Percentiles rank a stretch among this genome's conserved stretches.
phyloP scores from a whole-genome alignment of 2,797 vertebrate species.

The Lagodon rhomboides region DNA sequence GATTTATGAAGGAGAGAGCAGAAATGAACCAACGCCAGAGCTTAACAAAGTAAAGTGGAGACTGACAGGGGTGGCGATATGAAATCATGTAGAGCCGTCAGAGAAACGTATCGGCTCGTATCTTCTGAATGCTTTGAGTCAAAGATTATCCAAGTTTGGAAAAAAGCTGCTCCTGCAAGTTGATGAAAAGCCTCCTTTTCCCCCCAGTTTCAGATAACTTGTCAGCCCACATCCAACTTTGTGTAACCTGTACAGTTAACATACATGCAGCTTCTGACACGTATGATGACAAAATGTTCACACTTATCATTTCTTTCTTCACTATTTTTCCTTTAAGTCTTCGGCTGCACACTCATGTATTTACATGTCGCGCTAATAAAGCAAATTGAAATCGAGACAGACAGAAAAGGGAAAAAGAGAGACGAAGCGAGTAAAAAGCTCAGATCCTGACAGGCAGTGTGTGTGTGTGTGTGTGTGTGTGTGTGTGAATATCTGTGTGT shows the following conservation, averaged over 20 bases:
- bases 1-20: not conserved
- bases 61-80: not conserved
- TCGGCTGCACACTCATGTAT: conserved; percentile 12
- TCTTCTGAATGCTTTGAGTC: not conserved
- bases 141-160: not conserved
- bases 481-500: conserved; percentile 40
- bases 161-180: not conserved
- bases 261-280: conserved; percentile 4
- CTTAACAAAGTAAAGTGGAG: conserved; percentile 3
- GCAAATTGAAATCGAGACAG: conserved; percentile 53
- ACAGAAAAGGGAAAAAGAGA: conserved; percentile 50
- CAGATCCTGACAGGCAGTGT: conserved; percentile 70
- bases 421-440: conserved; percentile 65
- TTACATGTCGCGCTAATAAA: conserved; percentile 35
- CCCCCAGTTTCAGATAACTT: conserved; percentile 16
- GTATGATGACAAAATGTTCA: not conserved
- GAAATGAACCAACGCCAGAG: conserved; percentile 5
- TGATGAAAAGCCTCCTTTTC: not conserved
- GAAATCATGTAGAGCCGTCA: not conserved
- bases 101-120: not conserved
- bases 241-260: conserved; percentile 9
- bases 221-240: not conserved
- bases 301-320: not conserved
- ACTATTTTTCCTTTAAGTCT: conserved; percentile 8
- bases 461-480: conserved; percentile 44